A percentile compares a stretch with the other conserved stretches of the same genome.
Evolutionary conservation across 2,888 invertebrate species (phyloP).

Genomic region (Eulithis testata): DNA sequence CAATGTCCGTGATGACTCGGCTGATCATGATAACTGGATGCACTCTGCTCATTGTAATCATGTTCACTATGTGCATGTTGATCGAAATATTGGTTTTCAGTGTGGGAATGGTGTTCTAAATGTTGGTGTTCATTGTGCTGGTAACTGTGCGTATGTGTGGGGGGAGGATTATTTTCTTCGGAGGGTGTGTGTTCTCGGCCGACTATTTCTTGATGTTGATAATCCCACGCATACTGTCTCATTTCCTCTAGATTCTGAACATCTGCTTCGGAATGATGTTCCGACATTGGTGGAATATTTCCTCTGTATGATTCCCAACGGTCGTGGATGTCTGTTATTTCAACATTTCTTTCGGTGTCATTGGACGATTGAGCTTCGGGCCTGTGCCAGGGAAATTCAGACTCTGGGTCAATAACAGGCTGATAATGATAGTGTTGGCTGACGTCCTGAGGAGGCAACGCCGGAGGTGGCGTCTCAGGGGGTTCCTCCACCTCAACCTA

Average conservation of each 20-base stretch:
- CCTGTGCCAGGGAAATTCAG: conserved; percentile 80
- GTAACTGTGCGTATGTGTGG: conserved; percentile 34
- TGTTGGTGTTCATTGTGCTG: conserved; percentile 43
- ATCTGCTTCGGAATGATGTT: conserved; percentile 45
- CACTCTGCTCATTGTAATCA: conserved; percentile 31
- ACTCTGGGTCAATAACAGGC: conserved; percentile 69
- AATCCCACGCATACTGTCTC: conserved; percentile 69
- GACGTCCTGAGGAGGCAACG: conserved; percentile 59
- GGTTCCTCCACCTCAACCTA: conserved; percentile 70
- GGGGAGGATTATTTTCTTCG: conserved; percentile 4
- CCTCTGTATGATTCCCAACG: conserved; percentile 90
- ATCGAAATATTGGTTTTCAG: conserved; percentile 38
- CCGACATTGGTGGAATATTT: conserved; percentile 67
- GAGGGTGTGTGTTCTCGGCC: conserved; percentile 7
- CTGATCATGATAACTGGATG: conserved; percentile 37
- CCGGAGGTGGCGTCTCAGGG: conserved; percentile 59
- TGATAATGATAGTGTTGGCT: conserved; percentile 62
- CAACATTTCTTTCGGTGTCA: conserved; percentile 53
- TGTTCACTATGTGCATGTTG: conserved; percentile 32
- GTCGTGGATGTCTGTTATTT: conserved; percentile 80
- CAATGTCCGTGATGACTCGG: conserved; percentile 39
- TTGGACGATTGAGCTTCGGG: conserved; percentile 60
- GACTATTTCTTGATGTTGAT: conserved; percentile 47
- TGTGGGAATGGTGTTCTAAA: conserved; percentile 37
- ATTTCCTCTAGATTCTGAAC: conserved; percentile 60